Conservation (phyloP, 2,113 vertebrate species). For the Scolopax mira region DNA sequence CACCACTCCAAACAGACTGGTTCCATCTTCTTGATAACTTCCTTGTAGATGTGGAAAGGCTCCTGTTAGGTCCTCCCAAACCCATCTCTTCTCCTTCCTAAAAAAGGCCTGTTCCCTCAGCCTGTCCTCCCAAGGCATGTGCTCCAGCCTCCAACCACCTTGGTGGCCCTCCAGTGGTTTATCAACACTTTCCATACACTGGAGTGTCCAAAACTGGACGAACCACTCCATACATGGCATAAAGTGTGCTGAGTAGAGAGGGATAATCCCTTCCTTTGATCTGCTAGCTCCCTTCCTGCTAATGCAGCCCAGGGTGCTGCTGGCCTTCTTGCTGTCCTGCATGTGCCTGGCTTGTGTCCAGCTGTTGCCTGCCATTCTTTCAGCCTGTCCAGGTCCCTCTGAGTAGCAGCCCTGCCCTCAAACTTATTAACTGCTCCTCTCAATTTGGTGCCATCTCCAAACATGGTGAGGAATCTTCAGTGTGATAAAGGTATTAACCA, state of each 20-base stretch:
- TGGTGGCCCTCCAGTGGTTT: neutral
- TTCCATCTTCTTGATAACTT: neutral
- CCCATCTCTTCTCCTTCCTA: too few relatives aligned
- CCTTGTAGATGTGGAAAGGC: neutral
- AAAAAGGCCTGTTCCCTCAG: neutral
- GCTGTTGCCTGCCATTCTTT: neutral
- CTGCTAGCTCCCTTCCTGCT: neutral
- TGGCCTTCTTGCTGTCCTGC: neutral
- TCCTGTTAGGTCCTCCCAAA: neutral
- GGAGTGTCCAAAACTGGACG: neutral
- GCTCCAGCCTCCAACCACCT: neutral
- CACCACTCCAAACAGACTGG: neutral
- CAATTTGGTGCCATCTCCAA: neutral
- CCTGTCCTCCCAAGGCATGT: neutral
- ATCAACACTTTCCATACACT: neutral
- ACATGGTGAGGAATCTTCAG: neutral
- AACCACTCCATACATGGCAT: neutral
- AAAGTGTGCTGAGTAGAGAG: neutral
- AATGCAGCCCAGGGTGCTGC: too few relatives aligned
- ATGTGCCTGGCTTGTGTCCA: neutral
- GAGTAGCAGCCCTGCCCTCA: neutral
- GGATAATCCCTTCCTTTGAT: neutral
- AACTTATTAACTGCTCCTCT: neutral
- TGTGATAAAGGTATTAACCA: neutral
- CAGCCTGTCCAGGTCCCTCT: neutral